phyloP scores from a whole-genome alignment of 2,113 vertebrate genomes.

The Sceloporus tristichus region DNA sequence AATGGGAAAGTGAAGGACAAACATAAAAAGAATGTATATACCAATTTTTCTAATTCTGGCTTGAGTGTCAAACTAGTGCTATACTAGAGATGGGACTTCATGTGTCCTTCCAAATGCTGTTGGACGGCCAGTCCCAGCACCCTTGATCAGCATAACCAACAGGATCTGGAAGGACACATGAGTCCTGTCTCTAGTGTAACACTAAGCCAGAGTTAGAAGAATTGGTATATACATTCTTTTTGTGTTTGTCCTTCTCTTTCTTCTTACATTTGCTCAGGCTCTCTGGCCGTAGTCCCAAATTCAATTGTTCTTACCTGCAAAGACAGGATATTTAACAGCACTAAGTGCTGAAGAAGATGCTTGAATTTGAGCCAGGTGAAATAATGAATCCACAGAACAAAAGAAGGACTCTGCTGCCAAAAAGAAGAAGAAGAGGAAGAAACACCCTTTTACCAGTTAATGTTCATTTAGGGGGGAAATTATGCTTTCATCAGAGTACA shows the following conservation, averaged over 20 bases:
- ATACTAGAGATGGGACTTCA: too few species aligned
- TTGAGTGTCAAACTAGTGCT: not conserved
- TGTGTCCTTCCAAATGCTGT: too few species aligned
- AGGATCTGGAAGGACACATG: too few species aligned
- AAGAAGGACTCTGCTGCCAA: conserved; percentile 44
- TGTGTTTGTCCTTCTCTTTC: conserved; percentile 21
- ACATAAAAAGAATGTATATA: not conserved
- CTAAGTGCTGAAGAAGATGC: conserved; percentile 44
- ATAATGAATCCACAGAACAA: conserved; percentile 58
- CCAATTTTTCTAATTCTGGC: not conserved
- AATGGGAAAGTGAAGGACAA: conserved; percentile 11
- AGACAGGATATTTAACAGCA: conserved; percentile 53
- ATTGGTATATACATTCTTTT: not conserved
- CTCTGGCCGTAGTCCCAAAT: conserved; percentile 65
- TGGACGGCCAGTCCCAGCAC: too few species aligned
- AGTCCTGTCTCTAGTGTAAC: too few species aligned
- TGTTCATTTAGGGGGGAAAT: conserved; percentile 1
- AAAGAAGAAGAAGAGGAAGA: not conserved
- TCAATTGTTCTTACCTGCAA: conserved; percentile 56
- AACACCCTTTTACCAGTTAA: conserved; percentile 39
- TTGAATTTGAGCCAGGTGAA: conserved; percentile 61
- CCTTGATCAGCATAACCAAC: too few species aligned
- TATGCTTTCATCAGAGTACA: conserved; percentile 35
- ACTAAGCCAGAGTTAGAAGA: too few species aligned
- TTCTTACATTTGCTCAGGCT: conserved; percentile 36